Evolutionary conservation across 1,140 invertebrate genomes (phyloP).

Genomic region (Cephus cinctus): DNA sequence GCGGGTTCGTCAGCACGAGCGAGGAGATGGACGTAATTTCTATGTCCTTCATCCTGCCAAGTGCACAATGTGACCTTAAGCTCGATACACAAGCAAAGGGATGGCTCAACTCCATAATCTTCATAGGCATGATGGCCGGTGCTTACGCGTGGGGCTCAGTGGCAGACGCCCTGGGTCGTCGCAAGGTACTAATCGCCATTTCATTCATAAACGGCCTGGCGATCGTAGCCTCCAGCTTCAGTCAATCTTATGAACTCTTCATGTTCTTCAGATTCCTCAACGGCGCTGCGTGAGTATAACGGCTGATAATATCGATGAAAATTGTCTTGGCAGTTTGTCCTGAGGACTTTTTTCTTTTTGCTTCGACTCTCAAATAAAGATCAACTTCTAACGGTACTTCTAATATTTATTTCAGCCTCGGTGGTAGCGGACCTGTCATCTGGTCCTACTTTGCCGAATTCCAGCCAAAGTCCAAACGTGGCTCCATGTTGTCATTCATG

Average conservation of each 20-base stretch:
- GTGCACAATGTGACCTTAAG: constrained; percentile 87
- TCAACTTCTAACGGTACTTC: not conserved
- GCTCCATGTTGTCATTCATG: constrained; percentile 89
- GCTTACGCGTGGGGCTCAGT: constrained; percentile 90
- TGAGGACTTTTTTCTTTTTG: not conserved
- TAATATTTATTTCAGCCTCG: constrained; percentile 66
- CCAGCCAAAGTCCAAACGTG: constrained; percentile 84
- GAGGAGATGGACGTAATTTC: constrained; percentile 96
- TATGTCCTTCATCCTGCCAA: constrained; percentile 91
- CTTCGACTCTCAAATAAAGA: not conserved
- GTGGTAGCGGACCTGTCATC: constrained; percentile 91
- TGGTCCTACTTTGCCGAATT: constrained; percentile 96
- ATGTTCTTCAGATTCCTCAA: constrained; percentile 88
- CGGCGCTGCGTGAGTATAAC: constrained; percentile 82
- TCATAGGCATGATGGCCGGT: constrained; percentile 91
- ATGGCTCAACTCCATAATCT: constrained; percentile 84
- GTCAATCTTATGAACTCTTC: constrained; percentile 82
- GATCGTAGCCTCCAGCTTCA: constrained; percentile 84
- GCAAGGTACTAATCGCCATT: constrained; percentile 82
- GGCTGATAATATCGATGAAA: not conserved
- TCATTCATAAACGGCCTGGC: constrained; percentile 87
- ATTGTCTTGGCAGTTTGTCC: not conserved
- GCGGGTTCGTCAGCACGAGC: constrained; percentile 90
- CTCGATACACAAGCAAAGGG: constrained; percentile 85
- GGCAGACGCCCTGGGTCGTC: constrained; percentile 81